Conservation (phyloP, 2,888 invertebrate species). For the Caradrina clavipalpis region DNA sequence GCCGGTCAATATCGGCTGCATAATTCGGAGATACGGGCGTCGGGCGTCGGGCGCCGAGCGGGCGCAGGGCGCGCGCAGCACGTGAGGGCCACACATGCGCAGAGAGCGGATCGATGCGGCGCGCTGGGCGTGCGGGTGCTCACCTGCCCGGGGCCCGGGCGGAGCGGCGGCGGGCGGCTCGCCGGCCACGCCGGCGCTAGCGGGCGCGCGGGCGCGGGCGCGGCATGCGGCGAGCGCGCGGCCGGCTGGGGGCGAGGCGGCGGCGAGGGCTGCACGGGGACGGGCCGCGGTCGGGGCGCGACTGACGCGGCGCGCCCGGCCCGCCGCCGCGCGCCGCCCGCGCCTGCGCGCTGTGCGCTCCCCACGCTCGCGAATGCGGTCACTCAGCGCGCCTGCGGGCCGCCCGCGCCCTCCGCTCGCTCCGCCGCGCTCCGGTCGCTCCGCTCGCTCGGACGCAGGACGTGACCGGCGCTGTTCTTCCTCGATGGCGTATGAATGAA, state of each 20-base stretch:
- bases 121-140: slow-evolving; percentile 61
- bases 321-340: slow-evolving; percentile 59
- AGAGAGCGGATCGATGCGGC: slow-evolving; percentile 52
- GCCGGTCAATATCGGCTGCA: slow-evolving; percentile 60
- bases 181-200: slow-evolving; percentile 81
- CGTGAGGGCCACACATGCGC: slow-evolving; percentile 53
- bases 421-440: slow-evolving; percentile 7
- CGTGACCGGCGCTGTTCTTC: slow-evolving; percentile 17
- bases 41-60: slow-evolving; percentile 36
- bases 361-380: slow-evolving; percentile 23
- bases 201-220: slow-evolving; percentile 79
- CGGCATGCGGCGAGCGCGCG: slow-evolving; percentile 81
- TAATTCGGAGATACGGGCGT: slow-evolving; percentile 34
- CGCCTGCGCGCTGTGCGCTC: slow-evolving; percentile 41
- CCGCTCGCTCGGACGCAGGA: slow-evolving; percentile 15
- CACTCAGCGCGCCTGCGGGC: slow-evolving; percentile 41
- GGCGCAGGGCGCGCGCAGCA: slow-evolving; percentile 56
- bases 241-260: slow-evolving; percentile 77
- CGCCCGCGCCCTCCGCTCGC: slow-evolving; percentile 22
- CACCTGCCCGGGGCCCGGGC: slow-evolving; percentile 74
- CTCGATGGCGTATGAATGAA: slow-evolving; percentile 54
- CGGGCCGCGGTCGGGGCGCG: slow-evolving; percentile 81
- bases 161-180: slow-evolving; percentile 71
- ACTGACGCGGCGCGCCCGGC: slow-evolving; percentile 72
- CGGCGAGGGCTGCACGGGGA: slow-evolving; percentile 74